Evolutionary conservation across 2,797 vertebrate species (phyloP), one percentile per base, ranked within the genome.

Genomic region (Cirrhinus mrigala): DNA sequence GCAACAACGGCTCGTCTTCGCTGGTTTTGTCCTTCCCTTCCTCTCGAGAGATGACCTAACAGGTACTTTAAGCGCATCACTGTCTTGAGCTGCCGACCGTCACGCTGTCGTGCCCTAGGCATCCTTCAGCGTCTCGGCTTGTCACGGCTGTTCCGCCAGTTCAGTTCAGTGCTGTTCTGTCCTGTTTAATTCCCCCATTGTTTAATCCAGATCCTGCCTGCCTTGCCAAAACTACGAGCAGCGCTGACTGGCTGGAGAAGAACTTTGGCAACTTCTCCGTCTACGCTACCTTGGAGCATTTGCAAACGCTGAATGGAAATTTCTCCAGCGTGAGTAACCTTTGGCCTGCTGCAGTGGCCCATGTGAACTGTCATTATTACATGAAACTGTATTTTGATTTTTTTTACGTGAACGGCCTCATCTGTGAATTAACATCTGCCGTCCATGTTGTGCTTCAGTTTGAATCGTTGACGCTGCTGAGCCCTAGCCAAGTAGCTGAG

Each of bases 1-100:
- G 11, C 48, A 48, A 24, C 87, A 78, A 48, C 16, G n/a, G 33
- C 10, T 44, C 7, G 64, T 91, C 37, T 89, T 87, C 80, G 85
- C 75, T 48, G 10, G 87, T 27, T 92, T 91, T 54, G 90, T 92
- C 85, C 60, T 87, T 81, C 87, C 81, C 9, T 87, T 84, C 71
- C 82, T 87, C 20, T 76, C 52, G 1, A 91, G 86, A 82, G 89
- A 86, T 48, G 86, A 90, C 73, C 80, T 85, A n/a, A 40, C 88
- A 90, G 93, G 92, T 93, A 89, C 40, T 44, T 52, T 6, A 11
- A 50, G 22, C 12, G 4, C 3, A 20, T 73, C 44, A 29, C 33
- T 78, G 12, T 11, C 1, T 1, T 44, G 11, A 66, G 14, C 16
- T 18, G 12, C 2, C 22, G 24, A 20, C 4, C 0, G 1, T 24